Evolutionary conservation across 2,113 vertebrate species (phyloP), one percentile per base, ranked within the genome.

Genomic region (Mirza zaza): DNA sequence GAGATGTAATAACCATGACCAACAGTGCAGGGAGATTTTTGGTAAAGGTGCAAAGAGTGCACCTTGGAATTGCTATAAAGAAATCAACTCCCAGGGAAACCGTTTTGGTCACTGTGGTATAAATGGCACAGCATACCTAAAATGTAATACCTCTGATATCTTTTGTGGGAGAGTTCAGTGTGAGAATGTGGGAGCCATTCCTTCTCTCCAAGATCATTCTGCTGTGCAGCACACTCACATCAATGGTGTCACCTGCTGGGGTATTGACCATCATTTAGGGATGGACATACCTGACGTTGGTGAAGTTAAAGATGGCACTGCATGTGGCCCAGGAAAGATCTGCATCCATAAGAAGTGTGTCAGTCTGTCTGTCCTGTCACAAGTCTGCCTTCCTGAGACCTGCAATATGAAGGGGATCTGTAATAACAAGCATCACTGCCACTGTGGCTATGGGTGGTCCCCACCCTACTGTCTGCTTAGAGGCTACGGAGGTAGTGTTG

Each of bases 341-440:
- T 98, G 98, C 61, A 50, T 97, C 15, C 73, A 50, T 36, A 92
- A 76, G 50, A 87, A 93, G 23, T 98, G 96, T 94, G 82, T 97
- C 50, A 82, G 39, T 77, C 42, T 96, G 7, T 93, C 94, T 84
- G 79, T 87, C 61, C 42, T 92, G 34, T 75, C 96, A 88, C 94
- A 82, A 32, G 39, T 8, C 67, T 96, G 96, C 57, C 82, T 94
- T 29, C 95, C 75, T 88, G 90, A 95, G 59, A 96, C 95, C 23
- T 98, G 97, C 68, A 94, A 96, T 61, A 65, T 91, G 93, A 98
- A 88, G 34, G 98, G 98, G 98, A 97, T 99, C 84, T 99, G 99
- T 95, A 99, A 99, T 98, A 99, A 98, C 82, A 99, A 99, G 94
- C 99, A 94, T 96, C 99, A 99, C 98, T 99, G 99, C 95, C 99